Base-by-base conservation (phyloP, 2,888 invertebrate species). In the Sarcophaga subvicina region DNA sequence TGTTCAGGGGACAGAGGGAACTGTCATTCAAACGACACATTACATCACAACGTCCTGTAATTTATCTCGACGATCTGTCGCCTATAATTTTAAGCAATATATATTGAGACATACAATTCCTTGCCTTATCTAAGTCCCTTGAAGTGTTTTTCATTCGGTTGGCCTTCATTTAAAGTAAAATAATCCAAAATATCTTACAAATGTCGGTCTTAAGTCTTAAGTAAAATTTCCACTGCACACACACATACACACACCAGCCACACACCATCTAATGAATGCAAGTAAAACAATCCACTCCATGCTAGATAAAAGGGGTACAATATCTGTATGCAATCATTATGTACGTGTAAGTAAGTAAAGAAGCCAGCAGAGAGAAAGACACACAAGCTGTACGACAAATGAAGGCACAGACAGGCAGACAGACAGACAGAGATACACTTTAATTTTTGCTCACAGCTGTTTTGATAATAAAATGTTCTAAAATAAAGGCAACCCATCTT, bases 371-470 rank as follows among this genome's bases (percentile, higher is more conserved):
- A 37, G 37, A 37, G 37, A 37, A 10, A 37, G 37, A 10, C 0
- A 37, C 10, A 37, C 10, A 8, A 37, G 10, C 37, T 37, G 37
- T 37, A 37, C 14, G 4, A 54, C 54, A 54, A 17, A 54, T 17
- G 20, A 49, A 5, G 59, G 59, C 4, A 62, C 62, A 62, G 11
- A 62, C 62, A 62, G 11, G n/a, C 8, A 69, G 10, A 67, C 22
- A 67, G 59, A 12, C 22, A 49, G 64, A 77, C 79, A 14, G 17
- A 66, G 25, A 49, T 76, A 22, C 77, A 80, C n/a, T 77, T 79
- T 69, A 83, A 72, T 47, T 45, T 76, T 59, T 80, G 72, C 83
- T 80, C 37, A 69, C 83, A 83, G 86, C 80, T 86, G 86, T 72
- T 80, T 67, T 67, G 83, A 76, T 86, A 54, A 86, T 86, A 83